Evolutionary conservation across 2,888 invertebrate genomes (phyloP).

Genomic region (Parnassius mnemosyne): DNA sequence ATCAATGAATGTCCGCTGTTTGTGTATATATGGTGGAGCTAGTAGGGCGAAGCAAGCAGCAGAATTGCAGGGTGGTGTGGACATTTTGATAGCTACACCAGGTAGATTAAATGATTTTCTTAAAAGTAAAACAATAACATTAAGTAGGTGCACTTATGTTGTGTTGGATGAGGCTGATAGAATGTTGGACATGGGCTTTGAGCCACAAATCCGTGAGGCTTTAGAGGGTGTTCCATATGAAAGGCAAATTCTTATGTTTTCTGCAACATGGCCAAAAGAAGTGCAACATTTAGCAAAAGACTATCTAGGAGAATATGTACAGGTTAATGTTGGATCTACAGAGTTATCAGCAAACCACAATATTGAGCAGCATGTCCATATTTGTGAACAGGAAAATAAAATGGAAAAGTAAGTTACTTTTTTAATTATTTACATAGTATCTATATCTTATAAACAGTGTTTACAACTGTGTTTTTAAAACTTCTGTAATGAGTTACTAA

Average conservation of each 20-base stretch:
- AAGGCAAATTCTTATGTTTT: slow-evolving; percentile 98
- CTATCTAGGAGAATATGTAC: slow-evolving; percentile 93
- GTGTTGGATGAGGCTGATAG: slow-evolving; percentile 95
- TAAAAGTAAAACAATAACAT: slow-evolving; percentile 84
- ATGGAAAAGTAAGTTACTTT: slow-evolving; percentile 67
- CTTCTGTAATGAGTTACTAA: too few relatives aligned
- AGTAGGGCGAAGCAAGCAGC: slow-evolving; percentile 84
- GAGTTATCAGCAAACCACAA: slow-evolving; percentile 94
- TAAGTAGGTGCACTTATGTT: slow-evolving; percentile 88
- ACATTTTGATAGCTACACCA: slow-evolving; percentile 93
- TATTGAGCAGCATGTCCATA: slow-evolving; percentile 90
- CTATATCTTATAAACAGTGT: too few relatives aligned
- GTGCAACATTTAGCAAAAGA: slow-evolving; percentile 94
- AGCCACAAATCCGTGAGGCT: slow-evolving; percentile 96
- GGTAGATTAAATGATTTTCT: slow-evolving; percentile 92
- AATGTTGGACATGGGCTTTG: slow-evolving; percentile 99
- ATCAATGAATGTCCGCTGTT: slow-evolving; percentile 85
- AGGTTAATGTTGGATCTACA: slow-evolving; percentile 95
- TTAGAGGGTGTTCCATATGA: slow-evolving; percentile 94
- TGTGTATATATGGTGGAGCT: slow-evolving; percentile 94
- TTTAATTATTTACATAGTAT: slow-evolving; percentile 24
- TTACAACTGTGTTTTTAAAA: too few relatives aligned
- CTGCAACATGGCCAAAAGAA: slow-evolving; percentile 99
- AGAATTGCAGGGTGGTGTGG: slow-evolving; percentile 85
- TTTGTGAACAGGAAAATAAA: slow-evolving; percentile 90